phyloP scores from a whole-genome alignment of 2,888 invertebrate genomes.

The Acanthopleura granulata region DNA sequence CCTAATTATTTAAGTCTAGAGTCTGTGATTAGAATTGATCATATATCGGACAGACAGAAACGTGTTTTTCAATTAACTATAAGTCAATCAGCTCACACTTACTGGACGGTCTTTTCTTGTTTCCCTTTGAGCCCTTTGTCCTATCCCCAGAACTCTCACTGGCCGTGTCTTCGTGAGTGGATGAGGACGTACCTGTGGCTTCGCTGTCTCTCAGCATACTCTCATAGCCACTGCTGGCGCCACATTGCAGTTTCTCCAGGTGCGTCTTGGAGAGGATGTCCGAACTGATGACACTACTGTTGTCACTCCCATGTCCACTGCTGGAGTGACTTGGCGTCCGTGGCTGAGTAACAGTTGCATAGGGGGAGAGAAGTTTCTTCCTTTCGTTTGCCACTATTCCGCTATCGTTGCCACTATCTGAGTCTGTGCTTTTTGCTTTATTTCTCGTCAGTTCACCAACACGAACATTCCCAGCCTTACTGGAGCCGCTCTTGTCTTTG shows the following conservation, averaged over 20 bases:
- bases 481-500: constrained; percentile 43
- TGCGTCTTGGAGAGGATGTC: constrained; percentile 51
- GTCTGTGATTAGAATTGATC: too few relatives aligned
- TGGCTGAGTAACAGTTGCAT: constrained; percentile 68
- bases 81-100: constrained; percentile 29
- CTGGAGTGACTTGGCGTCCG: constrained; percentile 66
- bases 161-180: constrained; percentile 70
- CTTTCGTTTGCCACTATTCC: constrained; percentile 59
- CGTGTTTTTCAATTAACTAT: neutral
- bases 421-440: constrained; percentile 44
- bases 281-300: constrained; percentile 60
- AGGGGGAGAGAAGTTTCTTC: constrained; percentile 66
- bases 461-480: constrained; percentile 40
- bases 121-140: constrained; percentile 50
- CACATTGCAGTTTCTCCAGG: constrained; percentile 59
- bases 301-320: constrained; percentile 70
- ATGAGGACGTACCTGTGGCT: constrained; percentile 86
- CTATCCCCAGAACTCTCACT: constrained; percentile 63
- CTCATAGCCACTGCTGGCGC: constrained; percentile 89
- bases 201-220: constrained; percentile 88
- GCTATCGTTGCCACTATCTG: constrained; percentile 68
- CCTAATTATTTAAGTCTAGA: too few relatives aligned
- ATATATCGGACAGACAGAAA: neutral
- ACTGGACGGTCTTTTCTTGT: constrained; percentile 57
- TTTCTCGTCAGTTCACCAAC: constrained; percentile 32